phyloP scores from a whole-genome alignment of 2,797 vertebrate genomes.

The Philypnodon macrostomus region DNA sequence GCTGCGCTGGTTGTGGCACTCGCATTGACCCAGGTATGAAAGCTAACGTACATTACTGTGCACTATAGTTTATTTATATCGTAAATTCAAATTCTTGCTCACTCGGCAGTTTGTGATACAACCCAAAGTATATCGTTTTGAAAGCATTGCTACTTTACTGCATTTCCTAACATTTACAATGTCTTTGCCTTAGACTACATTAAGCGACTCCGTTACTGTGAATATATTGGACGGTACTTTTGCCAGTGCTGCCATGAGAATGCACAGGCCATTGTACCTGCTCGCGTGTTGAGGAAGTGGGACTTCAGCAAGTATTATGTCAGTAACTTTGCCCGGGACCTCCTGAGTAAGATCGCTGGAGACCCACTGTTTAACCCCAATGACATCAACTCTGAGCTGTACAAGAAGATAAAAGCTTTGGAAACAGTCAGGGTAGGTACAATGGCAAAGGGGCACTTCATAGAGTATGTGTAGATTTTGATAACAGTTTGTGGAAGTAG shows the following conservation, averaged over 20 bases:
- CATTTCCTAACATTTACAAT: no score
- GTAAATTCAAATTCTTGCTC: no score
- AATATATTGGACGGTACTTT: constrained; percentile 96
- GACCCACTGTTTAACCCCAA: constrained; percentile 93
- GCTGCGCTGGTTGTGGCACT: constrained; percentile 95
- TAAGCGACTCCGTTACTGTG: constrained; percentile 93
- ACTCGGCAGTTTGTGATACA: no score
- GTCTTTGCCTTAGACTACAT: constrained; percentile 92
- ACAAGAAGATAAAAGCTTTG: constrained; percentile 89
- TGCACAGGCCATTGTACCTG: constrained; percentile 86
- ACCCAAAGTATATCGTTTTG: no score
- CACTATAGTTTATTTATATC: no score
- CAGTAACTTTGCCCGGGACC: constrained; percentile 96
- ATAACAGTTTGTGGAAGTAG: no score
- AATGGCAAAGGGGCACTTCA: background rate
- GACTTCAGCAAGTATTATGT: constrained; percentile 95
- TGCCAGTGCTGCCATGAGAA: constrained; percentile 99
- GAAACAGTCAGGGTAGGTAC: constrained; percentile 87
- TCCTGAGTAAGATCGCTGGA: constrained; percentile 91
- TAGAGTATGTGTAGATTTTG: no score
- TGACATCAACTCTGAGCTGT: constrained; percentile 89
- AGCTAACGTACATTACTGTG: background rate
- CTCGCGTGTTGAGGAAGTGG: constrained; percentile 91
- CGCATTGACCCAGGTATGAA: constrained; percentile 88
- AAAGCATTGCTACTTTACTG: no score